Evolutionary conservation across 2,888 invertebrate genomes (phyloP).

Genomic region (Balanococcus diminutus): DNA sequence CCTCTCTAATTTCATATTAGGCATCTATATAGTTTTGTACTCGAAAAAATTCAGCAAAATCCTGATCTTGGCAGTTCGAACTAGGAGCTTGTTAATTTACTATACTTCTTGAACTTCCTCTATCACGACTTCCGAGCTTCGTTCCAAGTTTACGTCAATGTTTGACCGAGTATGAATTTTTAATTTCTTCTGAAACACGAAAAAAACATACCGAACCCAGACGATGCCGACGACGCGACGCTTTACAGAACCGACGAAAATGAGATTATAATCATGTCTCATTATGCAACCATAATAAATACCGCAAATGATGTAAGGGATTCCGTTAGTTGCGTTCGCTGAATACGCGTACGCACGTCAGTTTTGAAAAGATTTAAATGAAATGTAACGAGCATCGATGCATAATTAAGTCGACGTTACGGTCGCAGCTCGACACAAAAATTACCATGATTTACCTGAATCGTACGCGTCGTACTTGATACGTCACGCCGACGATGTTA

Average conservation of each 20-base stretch:
- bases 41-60: too few relatives aligned
- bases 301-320: slow-evolving; percentile 21
- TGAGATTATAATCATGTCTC: slow-evolving; percentile 30
- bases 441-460: not conserved
- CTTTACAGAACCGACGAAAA: not conserved
- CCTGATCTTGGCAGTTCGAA: too few relatives aligned
- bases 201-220: not conserved
- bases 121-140: not conserved
- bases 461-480: not conserved
- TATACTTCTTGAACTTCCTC: not conserved
- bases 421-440: not conserved
- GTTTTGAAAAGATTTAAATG: slow-evolving; percentile 28
- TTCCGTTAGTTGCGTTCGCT: slow-evolving; percentile 2
- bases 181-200: slow-evolving; percentile 2
- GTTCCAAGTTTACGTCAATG: slow-evolving; percentile 16
- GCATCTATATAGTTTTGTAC: too few relatives aligned
- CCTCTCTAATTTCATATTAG: too few relatives aligned
- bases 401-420: slow-evolving; percentile 26
- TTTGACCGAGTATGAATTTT: slow-evolving; percentile 25
- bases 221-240: not conserved
- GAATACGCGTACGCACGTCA: not conserved
- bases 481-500: not conserved
- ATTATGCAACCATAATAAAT: slow-evolving; percentile 3
- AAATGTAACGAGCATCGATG: slow-evolving; percentile 4
- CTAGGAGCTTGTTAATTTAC: too few relatives aligned